Conservation (phyloP, 2,113 vertebrate species). For the Pluvialis apricaria region DNA sequence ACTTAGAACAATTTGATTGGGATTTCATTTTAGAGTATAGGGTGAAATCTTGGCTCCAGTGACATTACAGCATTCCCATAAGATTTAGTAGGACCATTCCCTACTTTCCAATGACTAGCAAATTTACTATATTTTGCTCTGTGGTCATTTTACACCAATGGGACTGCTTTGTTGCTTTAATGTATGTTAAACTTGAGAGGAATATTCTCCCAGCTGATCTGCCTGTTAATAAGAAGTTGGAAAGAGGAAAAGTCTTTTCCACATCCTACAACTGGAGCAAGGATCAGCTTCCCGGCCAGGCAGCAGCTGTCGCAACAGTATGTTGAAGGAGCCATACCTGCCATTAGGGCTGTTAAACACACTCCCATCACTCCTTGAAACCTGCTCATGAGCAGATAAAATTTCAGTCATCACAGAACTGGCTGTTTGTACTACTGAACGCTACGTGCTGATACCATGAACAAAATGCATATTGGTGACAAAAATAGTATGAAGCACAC, state of each 20-base stretch:
- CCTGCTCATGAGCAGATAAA: background rate
- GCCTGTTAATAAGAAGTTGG: background rate
- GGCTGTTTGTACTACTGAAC: background rate
- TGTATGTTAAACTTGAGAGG: background rate
- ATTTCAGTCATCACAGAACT: background rate
- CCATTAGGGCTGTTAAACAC: background rate
- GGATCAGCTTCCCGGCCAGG: background rate
- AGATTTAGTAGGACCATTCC: background rate
- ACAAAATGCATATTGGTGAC: background rate
- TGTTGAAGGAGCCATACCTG: background rate
- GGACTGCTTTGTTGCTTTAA: background rate
- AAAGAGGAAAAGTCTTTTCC: background rate
- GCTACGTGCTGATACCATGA: background rate
- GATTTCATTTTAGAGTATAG: constrained; percentile 9
- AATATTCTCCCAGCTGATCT: background rate
- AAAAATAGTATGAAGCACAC: background rate
- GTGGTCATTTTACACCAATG: background rate
- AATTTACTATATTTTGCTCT: background rate
- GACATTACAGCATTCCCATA: background rate
- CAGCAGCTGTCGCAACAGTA: background rate
- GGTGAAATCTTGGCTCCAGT: background rate
- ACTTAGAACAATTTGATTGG: constrained; percentile 32
- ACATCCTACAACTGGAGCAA: background rate
- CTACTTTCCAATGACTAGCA: background rate
- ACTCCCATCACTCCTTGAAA: background rate